Evolutionary conservation across 1,140 invertebrate genomes (phyloP).

Genomic region (Scaptomyza montana): DNA sequence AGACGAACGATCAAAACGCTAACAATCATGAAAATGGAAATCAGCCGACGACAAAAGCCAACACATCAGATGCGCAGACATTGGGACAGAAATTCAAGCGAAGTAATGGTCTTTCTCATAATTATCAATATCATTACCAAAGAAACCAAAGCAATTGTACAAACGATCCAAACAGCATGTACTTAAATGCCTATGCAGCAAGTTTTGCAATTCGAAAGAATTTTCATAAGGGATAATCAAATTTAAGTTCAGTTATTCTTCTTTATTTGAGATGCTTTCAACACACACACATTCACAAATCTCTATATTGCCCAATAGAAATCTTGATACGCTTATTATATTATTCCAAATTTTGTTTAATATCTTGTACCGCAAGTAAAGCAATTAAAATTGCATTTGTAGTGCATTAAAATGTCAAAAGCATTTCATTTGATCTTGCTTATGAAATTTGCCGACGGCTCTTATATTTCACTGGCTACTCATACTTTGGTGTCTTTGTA

Average conservation of each 20-base stretch:
- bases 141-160: slow-evolving; percentile 49
- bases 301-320: too few relatives aligned
- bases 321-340: too few relatives aligned
- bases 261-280: slow-evolving; percentile 28
- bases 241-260: background rate
- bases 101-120: slow-evolving; percentile 56
- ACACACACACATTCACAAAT: background rate
- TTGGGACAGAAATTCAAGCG: slow-evolving; percentile 55
- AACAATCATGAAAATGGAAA: slow-evolving; percentile 3
- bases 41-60: background rate
- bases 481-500: slow-evolving; percentile 6
- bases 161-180: slow-evolving; percentile 8
- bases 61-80: slow-evolving; percentile 9
- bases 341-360: too few relatives aligned
- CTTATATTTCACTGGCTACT: slow-evolving; percentile 31
- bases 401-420: background rate
- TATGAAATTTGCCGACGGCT: too few relatives aligned
- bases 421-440: background rate
- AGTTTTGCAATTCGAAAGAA: slow-evolving; percentile 39
- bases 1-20: slow-evolving; percentile 24
- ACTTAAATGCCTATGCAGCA: slow-evolving; percentile 25
- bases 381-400: too few relatives aligned
- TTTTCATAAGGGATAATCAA: slow-evolving; percentile 14
- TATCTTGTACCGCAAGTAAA: too few relatives aligned
- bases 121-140: slow-evolving; percentile 30